Evolutionary conservation across 2,888 invertebrate species (phyloP).

Genomic region (Raillietiella orientalis): DNA sequence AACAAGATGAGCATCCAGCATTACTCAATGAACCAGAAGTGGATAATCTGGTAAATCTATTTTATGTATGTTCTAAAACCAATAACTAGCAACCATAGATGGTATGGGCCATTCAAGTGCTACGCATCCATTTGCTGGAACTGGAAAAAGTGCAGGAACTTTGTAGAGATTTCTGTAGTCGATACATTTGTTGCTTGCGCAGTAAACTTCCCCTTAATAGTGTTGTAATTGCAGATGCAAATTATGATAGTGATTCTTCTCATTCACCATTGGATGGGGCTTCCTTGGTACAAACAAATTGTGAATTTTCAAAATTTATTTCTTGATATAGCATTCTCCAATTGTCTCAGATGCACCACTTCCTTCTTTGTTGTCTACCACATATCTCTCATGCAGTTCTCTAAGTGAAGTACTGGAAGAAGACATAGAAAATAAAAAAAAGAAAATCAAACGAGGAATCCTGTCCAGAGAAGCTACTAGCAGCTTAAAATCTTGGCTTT

Average conservation of each 20-base stretch:
- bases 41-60: conserved; percentile 43
- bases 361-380: too few relatives aligned
- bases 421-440: too few relatives aligned
- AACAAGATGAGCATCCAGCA: conserved; percentile 50
- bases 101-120: conserved; percentile 60
- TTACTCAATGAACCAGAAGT: conserved; percentile 72
- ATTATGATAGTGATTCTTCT: conserved; percentile 7
- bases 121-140: conserved; percentile 66
- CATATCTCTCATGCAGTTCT: too few relatives aligned
- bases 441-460: conserved; percentile 47
- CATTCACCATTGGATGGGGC: too few relatives aligned
- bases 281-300: too few relatives aligned
- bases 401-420: too few relatives aligned
- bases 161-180: conserved; percentile 74
- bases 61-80: neutral
- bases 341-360: too few relatives aligned
- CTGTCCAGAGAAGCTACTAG: conserved; percentile 83
- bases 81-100: conserved; percentile 19
- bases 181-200: conserved; percentile 23
- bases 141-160: conserved; percentile 77
- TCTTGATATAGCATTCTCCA: too few relatives aligned
- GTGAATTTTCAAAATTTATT: too few relatives aligned
- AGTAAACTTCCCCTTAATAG: conserved; percentile 8
- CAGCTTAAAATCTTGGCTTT: conserved; percentile 83
- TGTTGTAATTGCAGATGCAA: conserved; percentile 7